phyloP scores from a whole-genome alignment of 2,888 invertebrate genomes.

The Idaea aversata region DNA sequence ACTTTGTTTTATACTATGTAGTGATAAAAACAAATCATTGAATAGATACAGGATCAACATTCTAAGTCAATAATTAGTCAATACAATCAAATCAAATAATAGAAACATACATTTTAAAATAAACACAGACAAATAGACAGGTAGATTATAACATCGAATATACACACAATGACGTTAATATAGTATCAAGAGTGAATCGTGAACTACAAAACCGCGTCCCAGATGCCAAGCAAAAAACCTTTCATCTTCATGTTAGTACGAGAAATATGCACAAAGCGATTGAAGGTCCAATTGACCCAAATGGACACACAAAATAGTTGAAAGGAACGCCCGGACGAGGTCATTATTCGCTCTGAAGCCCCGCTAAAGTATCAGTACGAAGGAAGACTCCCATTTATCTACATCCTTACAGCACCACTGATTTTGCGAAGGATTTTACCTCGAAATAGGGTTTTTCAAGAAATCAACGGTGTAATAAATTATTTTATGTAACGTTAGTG shows the following conservation, averaged over 20 bases:
- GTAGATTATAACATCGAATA: slow-evolving; percentile 6
- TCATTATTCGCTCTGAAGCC: slow-evolving; percentile 74
- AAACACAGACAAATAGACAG: no score
- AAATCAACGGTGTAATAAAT: slow-evolving; percentile 64
- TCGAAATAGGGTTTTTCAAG: slow-evolving; percentile 59
- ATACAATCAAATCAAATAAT: no score
- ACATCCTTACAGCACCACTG: slow-evolving; percentile 73
- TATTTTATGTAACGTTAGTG: slow-evolving; percentile 46
- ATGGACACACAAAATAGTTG: slow-evolving; percentile 75
- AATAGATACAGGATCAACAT: no score
- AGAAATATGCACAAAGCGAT: slow-evolving; percentile 69
- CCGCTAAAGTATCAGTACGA: slow-evolving; percentile 70
- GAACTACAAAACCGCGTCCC: slow-evolving; percentile 26
- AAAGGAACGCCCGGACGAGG: slow-evolving; percentile 64
- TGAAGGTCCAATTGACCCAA: slow-evolving; percentile 75
- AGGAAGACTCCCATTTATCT: slow-evolving; percentile 71
- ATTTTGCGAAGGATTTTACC: slow-evolving; percentile 66
- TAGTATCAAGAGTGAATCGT: slow-evolving; percentile 13
- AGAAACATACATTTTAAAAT: no score
- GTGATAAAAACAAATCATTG: no score
- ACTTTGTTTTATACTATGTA: no score
- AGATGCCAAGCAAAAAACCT: slow-evolving; percentile 61
- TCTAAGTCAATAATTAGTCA: no score
- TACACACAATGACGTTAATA: slow-evolving; percentile 23
- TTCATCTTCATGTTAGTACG: slow-evolving; percentile 57